Evolutionary conservation across 2,113 vertebrate species (phyloP), one percentile per base, ranked within the genome.

Genomic region (Odocoileus hemionus): DNA sequence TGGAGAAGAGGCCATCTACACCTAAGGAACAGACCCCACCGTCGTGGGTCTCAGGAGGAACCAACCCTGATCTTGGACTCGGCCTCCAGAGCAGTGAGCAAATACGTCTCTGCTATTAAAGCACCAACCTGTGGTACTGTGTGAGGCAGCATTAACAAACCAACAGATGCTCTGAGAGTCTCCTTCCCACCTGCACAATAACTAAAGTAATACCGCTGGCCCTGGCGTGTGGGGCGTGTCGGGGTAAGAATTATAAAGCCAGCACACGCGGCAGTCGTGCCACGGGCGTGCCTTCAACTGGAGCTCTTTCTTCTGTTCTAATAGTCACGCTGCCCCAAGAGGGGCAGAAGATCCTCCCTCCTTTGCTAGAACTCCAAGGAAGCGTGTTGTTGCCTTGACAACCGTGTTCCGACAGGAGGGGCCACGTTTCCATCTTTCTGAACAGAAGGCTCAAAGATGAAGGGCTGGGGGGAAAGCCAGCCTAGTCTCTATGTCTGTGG

Each of bases 301-400:
- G 1, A 6, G 92, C 74, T 13, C 0, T 4, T 11, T n/a, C 9
- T 15, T 7, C 1, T 33, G 78, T 78, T 93, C 90, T 97, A 52
- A 83, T 86, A 95, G 90, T 84, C 89, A 95, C 6, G 83, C 95
- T 93, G 91, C 97, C 97, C 97, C 90, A 95, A 64, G 96, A 97
- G 96, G 95, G 87, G 92, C 84, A 86, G 92, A 90, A 91, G 95
- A 94, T 86, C 93, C 98, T 89, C 87, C 23, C 58, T 58, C 67
- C 64, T 97, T 54, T 88, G 88, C 70, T 78, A 87, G 91, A 86
- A 96, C 97, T 97, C 83, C 95, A 97, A 86, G 57, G 96, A 98
- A 97, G 93, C 87, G 80, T 91, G 74, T 79, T 91, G 97, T 97
- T 95, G 98, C 98, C 97, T 45, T 97, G 98, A 93, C 98, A 97